Evolutionary conservation across 2,888 invertebrate genomes (phyloP).

Genomic region (Dysmachus trigonus): DNA sequence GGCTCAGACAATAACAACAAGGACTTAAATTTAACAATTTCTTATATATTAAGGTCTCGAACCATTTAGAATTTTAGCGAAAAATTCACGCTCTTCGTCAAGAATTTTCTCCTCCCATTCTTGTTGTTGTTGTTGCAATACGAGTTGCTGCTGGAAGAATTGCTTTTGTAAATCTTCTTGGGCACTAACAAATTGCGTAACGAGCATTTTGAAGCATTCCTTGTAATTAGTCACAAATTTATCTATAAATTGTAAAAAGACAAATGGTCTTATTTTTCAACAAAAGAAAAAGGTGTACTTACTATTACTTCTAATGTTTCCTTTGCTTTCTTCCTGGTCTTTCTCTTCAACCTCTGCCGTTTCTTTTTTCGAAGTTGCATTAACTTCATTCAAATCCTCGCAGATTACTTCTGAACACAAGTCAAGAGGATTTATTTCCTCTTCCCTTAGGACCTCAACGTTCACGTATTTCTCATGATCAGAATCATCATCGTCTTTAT

Average conservation of each 20-base stretch:
- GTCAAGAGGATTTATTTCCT: not conserved
- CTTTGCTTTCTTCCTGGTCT: not conserved
- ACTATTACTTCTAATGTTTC: not conserved
- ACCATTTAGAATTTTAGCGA: constrained; percentile 5
- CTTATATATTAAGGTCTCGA: not conserved
- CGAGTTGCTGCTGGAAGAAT: constrained; percentile 11
- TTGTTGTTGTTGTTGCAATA: constrained; percentile 28
- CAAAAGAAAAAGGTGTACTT: not conserved
- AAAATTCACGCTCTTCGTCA: constrained; percentile 35
- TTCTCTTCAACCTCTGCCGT: not conserved
- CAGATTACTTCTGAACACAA: not conserved
- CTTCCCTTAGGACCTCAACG: not conserved
- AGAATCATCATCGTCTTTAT: not conserved
- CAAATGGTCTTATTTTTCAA: not conserved
- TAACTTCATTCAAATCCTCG: not conserved
- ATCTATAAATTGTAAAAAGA: not conserved
- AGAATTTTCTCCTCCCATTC: constrained; percentile 41
- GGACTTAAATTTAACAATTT: not conserved
- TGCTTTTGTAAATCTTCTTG: constrained; percentile 24
- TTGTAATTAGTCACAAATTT: not conserved
- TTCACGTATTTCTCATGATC: not conserved
- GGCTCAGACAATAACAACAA: not conserved
- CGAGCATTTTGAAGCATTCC: constrained; percentile 3
- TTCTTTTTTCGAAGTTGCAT: not conserved
- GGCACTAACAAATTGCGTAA: not conserved